Evolutionary conservation across 2,797 vertebrate genomes (phyloP).

Genomic region (Macropus fuliginosus): DNA sequence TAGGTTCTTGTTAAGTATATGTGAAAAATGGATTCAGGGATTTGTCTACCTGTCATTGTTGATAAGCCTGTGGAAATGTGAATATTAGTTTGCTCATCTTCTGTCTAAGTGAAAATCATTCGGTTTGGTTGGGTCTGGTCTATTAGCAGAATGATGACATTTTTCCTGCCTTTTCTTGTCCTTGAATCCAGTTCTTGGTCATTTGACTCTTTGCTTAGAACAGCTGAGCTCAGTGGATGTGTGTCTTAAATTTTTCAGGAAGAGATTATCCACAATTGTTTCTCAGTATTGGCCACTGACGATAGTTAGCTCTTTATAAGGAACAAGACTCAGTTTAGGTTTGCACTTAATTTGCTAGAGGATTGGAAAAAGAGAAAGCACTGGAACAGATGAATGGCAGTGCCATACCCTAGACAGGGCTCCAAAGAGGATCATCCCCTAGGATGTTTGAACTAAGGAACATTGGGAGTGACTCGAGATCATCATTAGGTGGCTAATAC

Average conservation of each 20-base stretch:
- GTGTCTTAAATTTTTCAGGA: background rate
- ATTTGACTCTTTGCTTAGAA: background rate
- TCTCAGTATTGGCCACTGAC: background rate
- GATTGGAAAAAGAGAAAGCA: background rate
- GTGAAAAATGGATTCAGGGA: slow-evolving; percentile 37
- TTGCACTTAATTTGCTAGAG: background rate
- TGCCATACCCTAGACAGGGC: background rate
- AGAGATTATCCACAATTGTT: background rate
- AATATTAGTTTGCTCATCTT: background rate
- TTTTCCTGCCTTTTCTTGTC: background rate
- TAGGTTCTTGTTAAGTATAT: slow-evolving; percentile 25
- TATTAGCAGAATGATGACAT: slow-evolving; percentile 4
- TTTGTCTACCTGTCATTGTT: slow-evolving; percentile 25
- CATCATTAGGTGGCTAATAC: slow-evolving; percentile 3
- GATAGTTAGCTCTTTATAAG: background rate
- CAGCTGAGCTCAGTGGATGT: background rate
- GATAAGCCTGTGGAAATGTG: slow-evolving; percentile 37
- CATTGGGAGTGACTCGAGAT: slow-evolving; percentile 39
- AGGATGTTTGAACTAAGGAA: slow-evolving; percentile 5
- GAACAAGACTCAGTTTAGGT: slow-evolving; percentile 35
- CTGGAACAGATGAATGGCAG: background rate
- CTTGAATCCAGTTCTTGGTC: background rate
- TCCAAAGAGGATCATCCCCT: background rate
- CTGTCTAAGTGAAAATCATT: slow-evolving; percentile 29
- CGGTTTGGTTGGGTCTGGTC: slow-evolving; percentile 6